A percentile compares a stretch with the other conserved stretches of the same genome.
phyloP scores from a whole-genome alignment of 2,797 vertebrate genomes.

The Heterohyrax brucei region DNA sequence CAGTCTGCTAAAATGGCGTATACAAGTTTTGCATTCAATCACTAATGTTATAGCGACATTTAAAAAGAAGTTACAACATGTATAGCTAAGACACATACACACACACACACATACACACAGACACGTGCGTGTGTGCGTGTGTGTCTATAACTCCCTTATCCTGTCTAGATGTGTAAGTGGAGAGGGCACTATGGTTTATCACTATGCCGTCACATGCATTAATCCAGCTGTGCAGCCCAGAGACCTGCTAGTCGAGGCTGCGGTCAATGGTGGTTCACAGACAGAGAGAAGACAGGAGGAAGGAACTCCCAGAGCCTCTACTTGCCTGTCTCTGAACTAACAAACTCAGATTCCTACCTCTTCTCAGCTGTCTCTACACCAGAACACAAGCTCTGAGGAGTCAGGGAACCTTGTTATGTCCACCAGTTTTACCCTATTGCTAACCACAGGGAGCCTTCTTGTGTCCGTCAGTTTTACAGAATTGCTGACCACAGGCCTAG shows the following conservation, averaged over 20 bases:
- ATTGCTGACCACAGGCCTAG: not conserved
- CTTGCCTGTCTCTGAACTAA: not conserved
- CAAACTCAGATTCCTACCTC: not conserved
- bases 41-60: too few relatives aligned
- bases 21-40: too few relatives aligned
- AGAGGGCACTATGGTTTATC: too few relatives aligned
- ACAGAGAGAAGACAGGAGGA: not conserved
- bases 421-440: not conserved
- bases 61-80: too few relatives aligned
- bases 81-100: too few relatives aligned
- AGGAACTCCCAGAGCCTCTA: accelerated
- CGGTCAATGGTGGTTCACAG: not conserved
- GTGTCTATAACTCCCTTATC: too few relatives aligned
- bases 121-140: too few relatives aligned
- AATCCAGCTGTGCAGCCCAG: too few relatives aligned
- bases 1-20: too few relatives aligned
- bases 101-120: too few relatives aligned
- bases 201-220: too few relatives aligned
- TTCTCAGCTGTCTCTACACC: not conserved
- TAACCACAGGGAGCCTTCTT: not conserved
- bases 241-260: not conserved
- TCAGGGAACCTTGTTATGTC: not conserved
- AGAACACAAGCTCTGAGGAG: not conserved
- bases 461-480: not conserved
- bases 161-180: too few relatives aligned